Conservation (phyloP, 2,888 invertebrate species). For the Xestia rhomboidea region DNA sequence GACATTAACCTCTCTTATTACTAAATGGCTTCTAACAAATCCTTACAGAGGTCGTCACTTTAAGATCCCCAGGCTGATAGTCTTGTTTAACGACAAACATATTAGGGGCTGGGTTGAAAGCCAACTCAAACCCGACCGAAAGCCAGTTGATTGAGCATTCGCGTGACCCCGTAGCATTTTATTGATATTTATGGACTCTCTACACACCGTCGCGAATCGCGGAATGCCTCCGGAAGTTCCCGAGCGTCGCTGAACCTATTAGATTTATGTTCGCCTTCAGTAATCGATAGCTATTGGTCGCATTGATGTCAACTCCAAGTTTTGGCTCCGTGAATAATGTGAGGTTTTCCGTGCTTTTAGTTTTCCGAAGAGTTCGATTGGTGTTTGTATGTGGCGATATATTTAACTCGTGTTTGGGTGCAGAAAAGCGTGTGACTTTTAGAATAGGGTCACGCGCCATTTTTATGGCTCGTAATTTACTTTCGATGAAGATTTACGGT, state of each 20-base stretch:
- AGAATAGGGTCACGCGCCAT: constrained; percentile 33
- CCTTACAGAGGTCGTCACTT: constrained; percentile 37
- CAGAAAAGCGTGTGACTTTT: constrained; percentile 30
- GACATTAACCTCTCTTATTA: constrained; percentile 33
- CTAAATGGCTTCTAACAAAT: constrained; percentile 57
- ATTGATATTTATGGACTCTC: constrained; percentile 61
- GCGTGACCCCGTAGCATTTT: constrained; percentile 65
- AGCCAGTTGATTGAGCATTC: constrained; percentile 66
- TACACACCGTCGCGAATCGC: constrained; percentile 49
- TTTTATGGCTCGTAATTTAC: constrained; percentile 45
- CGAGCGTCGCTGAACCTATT: constrained; percentile 38
- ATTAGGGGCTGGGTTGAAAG: constrained; percentile 58
- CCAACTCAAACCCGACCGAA: constrained; percentile 41
- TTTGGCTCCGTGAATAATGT: constrained; percentile 54
- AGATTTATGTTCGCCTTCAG: constrained; percentile 55
- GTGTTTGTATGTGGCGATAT: constrained; percentile 48
- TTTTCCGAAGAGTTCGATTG: constrained; percentile 47
- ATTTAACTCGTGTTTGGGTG: constrained; percentile 51
- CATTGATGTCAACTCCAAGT: constrained; percentile 64
- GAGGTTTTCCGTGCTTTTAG: constrained; percentile 54
- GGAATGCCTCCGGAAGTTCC: constrained; percentile 28
- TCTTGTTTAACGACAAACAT: constrained; percentile 65
- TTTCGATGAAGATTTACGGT: constrained; percentile 26
- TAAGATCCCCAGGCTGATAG: constrained; percentile 59
- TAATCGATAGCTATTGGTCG: constrained; percentile 65